Percentiles rank a stretch among this genome's conserved stretches.
Evolutionary conservation across 2,113 vertebrate genomes (phyloP).

Genomic region (Drymodes brunneopygia): DNA sequence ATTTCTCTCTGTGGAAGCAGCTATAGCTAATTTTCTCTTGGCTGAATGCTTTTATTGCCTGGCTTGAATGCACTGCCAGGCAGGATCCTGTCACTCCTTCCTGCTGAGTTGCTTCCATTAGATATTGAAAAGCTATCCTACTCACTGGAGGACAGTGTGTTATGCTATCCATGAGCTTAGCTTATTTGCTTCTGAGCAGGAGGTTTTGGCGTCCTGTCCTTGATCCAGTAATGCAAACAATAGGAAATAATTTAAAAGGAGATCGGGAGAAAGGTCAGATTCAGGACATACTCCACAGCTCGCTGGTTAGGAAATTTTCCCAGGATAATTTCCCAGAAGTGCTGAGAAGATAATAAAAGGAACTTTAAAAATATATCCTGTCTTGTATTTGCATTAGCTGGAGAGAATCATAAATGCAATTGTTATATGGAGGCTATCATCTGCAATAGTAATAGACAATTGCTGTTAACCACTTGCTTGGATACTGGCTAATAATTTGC

Average conservation of each 20-base stretch:
- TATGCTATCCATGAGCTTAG: background rate
- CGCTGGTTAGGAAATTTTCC: background rate
- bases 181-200: background rate
- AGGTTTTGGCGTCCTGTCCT: background rate
- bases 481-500: background rate
- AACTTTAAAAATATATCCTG: background rate
- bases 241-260: slow-evolving; percentile 19
- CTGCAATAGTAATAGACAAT: background rate
- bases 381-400: background rate
- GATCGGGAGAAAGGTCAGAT: background rate
- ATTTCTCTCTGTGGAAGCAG: background rate
- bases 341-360: background rate
- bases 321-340: background rate
- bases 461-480: background rate
- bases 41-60: slow-evolving; percentile 47
- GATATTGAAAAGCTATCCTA: background rate
- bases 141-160: background rate
- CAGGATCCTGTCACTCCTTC: slow-evolving; percentile 11
- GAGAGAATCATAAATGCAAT: background rate
- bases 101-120: slow-evolving; percentile 35
- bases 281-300: background rate
- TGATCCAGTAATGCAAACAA: background rate
- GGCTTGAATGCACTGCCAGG: background rate
- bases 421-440: background rate
- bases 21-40: slow-evolving; percentile 13